Evolutionary conservation across 2,888 invertebrate genomes (phyloP), one percentile per base, ranked within the genome.

Genomic region (Diadegma fenestrale): DNA sequence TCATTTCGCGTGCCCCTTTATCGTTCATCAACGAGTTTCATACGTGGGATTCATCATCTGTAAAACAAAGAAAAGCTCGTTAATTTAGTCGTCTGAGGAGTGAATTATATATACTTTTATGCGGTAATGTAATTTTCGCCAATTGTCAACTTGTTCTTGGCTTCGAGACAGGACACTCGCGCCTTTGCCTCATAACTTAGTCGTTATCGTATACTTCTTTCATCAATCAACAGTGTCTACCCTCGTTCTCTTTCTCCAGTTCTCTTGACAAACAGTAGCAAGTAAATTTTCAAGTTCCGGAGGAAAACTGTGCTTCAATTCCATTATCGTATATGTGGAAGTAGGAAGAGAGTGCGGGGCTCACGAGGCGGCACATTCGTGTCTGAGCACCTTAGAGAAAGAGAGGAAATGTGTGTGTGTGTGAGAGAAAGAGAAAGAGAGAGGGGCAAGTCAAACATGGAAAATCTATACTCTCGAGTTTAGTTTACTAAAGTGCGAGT

Each of bases 401-500:
- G 19, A 22, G 22, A 54, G 10, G 12, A 30, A 30, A 4, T 30
- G 30, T n/a, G n/a, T 30, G 2, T 33, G 33, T 33, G 2, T 48
- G 19, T n/a, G n/a, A n/a, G 22, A 26, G 54, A 22, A 12, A 54
- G 19, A 22, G 22, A 54, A 4, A 22, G 22, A 22, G 54, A 22
- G 54, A 14, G 22, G 4, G 54, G 26, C 22, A 69, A 66, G 8
- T 22, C 43, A 6, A 61, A 63, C 48, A 48, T 8, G 71, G 48
- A 51, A 63, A 71, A 79, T 79, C 48, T 63, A 63, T 37, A 63
- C 58, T 58, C 14, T 14, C 41, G 43, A 77, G 33, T 48, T 71
- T 63, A 48, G 63, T 78, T 51, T 17, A 58, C 54, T 33, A 45
- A 78, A 78, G 69, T 58, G 82, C 43, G 75, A 82, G 64, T 37